A percentile compares a stretch with the other conserved stretches of the same genome.
phyloP scores from a whole-genome alignment of 2,888 invertebrate species.

The Congeria kusceri region DNA sequence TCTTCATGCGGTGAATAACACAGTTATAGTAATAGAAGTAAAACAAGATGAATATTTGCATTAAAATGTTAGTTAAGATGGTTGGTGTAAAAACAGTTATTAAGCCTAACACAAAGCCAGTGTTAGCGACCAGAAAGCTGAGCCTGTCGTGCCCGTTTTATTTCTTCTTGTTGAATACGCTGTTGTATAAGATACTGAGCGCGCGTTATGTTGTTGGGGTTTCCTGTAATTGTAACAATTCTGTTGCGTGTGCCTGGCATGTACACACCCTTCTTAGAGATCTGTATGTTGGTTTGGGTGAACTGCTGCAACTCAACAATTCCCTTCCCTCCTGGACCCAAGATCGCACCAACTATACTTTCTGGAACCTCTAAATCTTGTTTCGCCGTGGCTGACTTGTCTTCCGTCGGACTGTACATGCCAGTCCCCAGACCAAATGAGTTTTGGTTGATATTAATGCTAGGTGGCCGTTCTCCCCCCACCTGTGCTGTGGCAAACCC shows the following conservation, averaged over 20 bases:
- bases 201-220: constrained; percentile 94
- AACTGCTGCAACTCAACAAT: constrained; percentile 98
- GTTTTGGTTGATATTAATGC: constrained; percentile 90
- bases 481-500: constrained; percentile 64
- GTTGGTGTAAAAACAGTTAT: constrained; percentile 58
- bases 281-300: constrained; percentile 98
- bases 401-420: constrained; percentile 83
- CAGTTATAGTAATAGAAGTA: constrained; percentile 11
- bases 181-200: constrained; percentile 98
- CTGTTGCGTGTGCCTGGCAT: constrained; percentile 98
- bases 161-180: constrained; percentile 97
- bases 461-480: constrained; percentile 75
- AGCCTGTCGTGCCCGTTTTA: constrained; percentile 94
- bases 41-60: constrained; percentile 43
- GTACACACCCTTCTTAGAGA: constrained; percentile 99
- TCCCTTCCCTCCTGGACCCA: constrained; percentile 98
- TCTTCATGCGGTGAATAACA: neutral
- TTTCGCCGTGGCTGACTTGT: constrained; percentile 86
- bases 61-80: constrained; percentile 44
- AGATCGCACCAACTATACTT: constrained; percentile 98
- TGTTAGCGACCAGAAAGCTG: constrained; percentile 74
- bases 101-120: constrained; percentile 63
- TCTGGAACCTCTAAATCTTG: constrained; percentile 92
- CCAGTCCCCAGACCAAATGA: constrained; percentile 93
- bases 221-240: constrained; percentile 97